phyloP scores from a whole-genome alignment of 2,888 invertebrate species.

The Nephrotoma flavescens region DNA sequence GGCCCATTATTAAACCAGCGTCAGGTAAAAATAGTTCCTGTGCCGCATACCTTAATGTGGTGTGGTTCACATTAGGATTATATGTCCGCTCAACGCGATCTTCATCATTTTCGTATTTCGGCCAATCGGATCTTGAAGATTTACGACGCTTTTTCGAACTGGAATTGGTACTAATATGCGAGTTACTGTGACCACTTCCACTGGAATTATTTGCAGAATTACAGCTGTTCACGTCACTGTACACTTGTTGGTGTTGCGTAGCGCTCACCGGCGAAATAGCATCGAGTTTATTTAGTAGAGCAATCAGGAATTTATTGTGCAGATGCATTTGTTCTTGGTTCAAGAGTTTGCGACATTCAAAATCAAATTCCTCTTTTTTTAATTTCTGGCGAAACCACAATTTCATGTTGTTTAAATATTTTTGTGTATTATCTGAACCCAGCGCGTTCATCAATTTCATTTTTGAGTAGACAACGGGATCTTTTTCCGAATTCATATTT shows the following conservation, averaged over 20 bases:
- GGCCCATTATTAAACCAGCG: conserved; percentile 63
- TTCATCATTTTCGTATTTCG: conserved; percentile 42
- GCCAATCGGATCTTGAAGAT: conserved; percentile 39
- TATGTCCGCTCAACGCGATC: conserved; percentile 24
- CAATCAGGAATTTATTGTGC: conserved; percentile 73
- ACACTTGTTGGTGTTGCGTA: neutral
- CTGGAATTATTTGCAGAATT: neutral
- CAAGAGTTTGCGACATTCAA: conserved; percentile 58
- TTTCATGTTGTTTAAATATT: conserved; percentile 58
- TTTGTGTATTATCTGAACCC: conserved; percentile 52
- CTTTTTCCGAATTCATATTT: conserved; percentile 16
- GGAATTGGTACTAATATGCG: conserved; percentile 16
- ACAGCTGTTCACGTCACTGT: neutral
- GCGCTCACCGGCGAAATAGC: conserved; percentile 18
- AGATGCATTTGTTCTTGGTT: conserved; percentile 58
- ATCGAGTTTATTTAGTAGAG: conserved; percentile 60
- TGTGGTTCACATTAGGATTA: conserved; percentile 15
- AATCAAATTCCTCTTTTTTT: conserved; percentile 72
- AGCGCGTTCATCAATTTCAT: conserved; percentile 31
- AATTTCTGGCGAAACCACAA: conserved; percentile 61
- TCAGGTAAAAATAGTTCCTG: conserved; percentile 75
- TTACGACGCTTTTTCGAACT: conserved; percentile 34
- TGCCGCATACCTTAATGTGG: conserved; percentile 40
- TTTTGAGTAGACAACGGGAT: conserved; percentile 23
- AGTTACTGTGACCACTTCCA: neutral